Percentiles rank a stretch among this genome's conserved stretches.
These are phyloP conservation scores for Agonopterix heracliana DNA, from an alignment of 2,888 invertebrate species.

Conservation along the genomic window DNA sequence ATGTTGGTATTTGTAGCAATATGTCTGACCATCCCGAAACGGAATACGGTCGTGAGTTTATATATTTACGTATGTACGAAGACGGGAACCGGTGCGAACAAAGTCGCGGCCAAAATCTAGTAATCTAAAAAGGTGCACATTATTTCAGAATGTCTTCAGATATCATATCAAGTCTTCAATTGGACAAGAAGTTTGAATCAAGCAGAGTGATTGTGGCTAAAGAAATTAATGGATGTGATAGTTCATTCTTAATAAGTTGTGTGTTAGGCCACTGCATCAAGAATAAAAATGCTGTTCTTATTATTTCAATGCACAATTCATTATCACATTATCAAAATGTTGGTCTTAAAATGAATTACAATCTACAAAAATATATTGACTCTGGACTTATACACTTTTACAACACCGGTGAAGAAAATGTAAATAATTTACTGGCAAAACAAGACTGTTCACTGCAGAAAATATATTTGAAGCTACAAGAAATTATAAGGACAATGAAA, in stretches of 20 bases:
- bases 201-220: constrained; percentile 79
- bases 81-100: too few species aligned
- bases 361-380: constrained; percentile 70
- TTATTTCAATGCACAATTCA: constrained; percentile 82
- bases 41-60: too few species aligned
- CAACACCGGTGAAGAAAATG: constrained; percentile 43
- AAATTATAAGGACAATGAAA: constrained; percentile 45
- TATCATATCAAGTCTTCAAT: constrained; percentile 78
- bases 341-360: constrained; percentile 84
- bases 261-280: constrained; percentile 79
- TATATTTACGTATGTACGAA: too few species aligned
- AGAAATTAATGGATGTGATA: constrained; percentile 83
- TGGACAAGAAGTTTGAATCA: constrained; percentile 74
- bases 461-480: constrained; percentile 53
- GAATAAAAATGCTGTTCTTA: constrained; percentile 75
- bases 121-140: neutral
- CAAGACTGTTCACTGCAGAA: constrained; percentile 46
- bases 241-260: constrained; percentile 82
- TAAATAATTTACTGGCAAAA: constrained; percentile 30
- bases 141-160: constrained; percentile 77
- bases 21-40: too few species aligned
- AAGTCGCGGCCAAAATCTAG: too few species aligned
- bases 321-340: constrained; percentile 84
- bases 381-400: constrained; percentile 44
- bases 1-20: too few species aligned